phyloP scores from a whole-genome alignment of 2,797 vertebrate genomes.

The Synanceia verrucosa region DNA sequence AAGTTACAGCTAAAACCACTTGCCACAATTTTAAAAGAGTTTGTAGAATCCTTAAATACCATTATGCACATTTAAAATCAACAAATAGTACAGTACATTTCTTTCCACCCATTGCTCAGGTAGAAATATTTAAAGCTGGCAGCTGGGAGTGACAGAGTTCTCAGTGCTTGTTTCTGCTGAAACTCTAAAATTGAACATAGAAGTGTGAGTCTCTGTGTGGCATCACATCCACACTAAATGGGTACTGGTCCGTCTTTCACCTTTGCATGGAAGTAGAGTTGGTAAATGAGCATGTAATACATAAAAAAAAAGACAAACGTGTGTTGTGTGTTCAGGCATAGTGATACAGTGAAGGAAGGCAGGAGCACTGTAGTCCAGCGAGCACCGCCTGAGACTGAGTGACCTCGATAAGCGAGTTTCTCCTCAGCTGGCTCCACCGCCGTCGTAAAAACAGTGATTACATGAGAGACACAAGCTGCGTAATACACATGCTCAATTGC shows the following conservation, averaged over 20 bases:
- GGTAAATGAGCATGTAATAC: not conserved
- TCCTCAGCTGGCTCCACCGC: not conserved
- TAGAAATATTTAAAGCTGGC: not conserved
- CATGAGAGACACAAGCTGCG: conserved; percentile 42
- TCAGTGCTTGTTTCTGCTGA: not conserved
- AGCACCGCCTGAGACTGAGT: not conserved
- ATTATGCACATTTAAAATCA: not conserved
- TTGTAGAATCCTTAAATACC: not conserved
- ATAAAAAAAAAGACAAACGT: not conserved
- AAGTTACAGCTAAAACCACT: too few species aligned
- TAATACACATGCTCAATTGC: conserved; percentile 65
- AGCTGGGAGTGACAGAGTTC: not conserved
- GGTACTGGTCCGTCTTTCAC: not conserved
- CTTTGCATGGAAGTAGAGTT: not conserved
- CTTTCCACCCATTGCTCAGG: not conserved
- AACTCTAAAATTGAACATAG: not conserved
- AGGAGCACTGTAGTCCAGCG: not conserved
- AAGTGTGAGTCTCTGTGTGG: not conserved
- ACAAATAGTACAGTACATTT: not conserved
- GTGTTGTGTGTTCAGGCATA: not conserved
- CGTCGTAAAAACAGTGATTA: conserved; percentile 47
- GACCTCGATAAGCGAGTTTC: conserved; percentile 18
- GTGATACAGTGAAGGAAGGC: not conserved
- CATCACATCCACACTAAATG: not conserved
- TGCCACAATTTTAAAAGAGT: not conserved